Base-by-base conservation (phyloP, 2,888 invertebrate species). In the Synergus japonicus region DNA sequence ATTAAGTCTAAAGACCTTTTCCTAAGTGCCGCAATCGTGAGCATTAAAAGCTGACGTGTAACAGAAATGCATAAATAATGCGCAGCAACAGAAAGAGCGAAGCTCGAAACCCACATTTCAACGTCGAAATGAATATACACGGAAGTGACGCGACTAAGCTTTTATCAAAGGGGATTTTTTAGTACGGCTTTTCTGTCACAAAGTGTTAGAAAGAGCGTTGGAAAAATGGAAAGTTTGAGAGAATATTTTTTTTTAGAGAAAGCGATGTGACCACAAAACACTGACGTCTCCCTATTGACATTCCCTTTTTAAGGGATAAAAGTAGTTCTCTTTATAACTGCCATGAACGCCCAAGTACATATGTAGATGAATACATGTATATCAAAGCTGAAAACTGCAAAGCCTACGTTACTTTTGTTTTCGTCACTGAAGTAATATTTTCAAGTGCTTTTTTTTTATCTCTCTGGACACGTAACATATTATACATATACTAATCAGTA, bases 121-220 rank as follows among this genome's bases (percentile, higher is more conserved):
- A 41, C 65, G 15, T 65, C 65, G 65, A 41, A 65, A 65, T 65
- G 43, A 43, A 41, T 65, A 65, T 65, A 13, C 41, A 65, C 65
- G 43, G 37, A 65, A 65, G 65, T 41, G 15, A 10, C 37, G 41
- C 15, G 58, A 58, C 2, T 37, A 4, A 2, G 37, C 64, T 46
- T 67, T 67, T 46, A 46, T 46, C 67, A 49, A 69, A 69, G 69
- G 49, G 49, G 9, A 1, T 13, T 69, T 69, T 67, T 46, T 22
- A 22, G 46, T 49, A 13, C 13, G 0, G 49, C 13, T 46, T 29
- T 49, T 49, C 46, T 29, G 29, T 49, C 9, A 46, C 49, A 69
- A 69, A 49, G 69, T 69, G 69, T 69, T 49, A 29, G 22, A 49
- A 49, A 49, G 49, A 69, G 29, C 46, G 29, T 22, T 7, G 7